Base-by-base conservation (phyloP, 2,888 invertebrate genomes). In the Synanthedon myopaeformis region DNA sequence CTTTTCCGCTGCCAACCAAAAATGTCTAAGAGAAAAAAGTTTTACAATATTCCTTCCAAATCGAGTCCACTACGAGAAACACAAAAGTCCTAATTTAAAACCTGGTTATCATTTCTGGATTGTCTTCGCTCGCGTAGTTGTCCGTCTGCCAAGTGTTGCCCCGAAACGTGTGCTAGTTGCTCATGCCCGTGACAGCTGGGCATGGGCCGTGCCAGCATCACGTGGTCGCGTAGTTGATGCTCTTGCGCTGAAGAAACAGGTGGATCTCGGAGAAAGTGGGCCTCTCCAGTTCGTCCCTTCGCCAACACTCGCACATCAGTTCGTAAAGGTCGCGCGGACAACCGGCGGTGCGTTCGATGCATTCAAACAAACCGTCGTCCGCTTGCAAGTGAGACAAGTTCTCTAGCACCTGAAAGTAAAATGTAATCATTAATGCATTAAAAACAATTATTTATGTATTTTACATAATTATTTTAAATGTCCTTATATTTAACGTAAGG, bases 301-400 rank as follows among this genome's bases (percentile, higher is more conserved):
- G 91, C 96, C 96, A 96, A 76, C 96, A 96, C 70, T 94, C 94
- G 59, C 91, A 81, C 93, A 96, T 94, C 62, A 96, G 86, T 68
- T 95, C 94, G 86, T 93, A 94, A 59, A 96, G 90, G 80, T 96
- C 95, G 70, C 94, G 93, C 51, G 94, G 93, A 59, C 92, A 92
- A 65, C 90, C 90, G 19, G 89, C 81, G 11, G 93, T 92, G 58
- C 92, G 91, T 41, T 91, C 90, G 52, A 95, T 86, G 67, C 83
- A 82, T 66, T 89, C 89, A 82, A 90, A 92, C 58, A 87, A 69
- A 6, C 89, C 90, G 63, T 91, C 90, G 70, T 90, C 90, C 53
- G 89, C 89, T 69, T 92, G 90, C 75, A 93, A 82, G 70, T 92
- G 92, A 28, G 93, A 91, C 53, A 96, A 89, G 79, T 95, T 95